Evolutionary conservation across 2,888 invertebrate species (phyloP).

Genomic region (Caenorhabditis auriculariae): DNA sequence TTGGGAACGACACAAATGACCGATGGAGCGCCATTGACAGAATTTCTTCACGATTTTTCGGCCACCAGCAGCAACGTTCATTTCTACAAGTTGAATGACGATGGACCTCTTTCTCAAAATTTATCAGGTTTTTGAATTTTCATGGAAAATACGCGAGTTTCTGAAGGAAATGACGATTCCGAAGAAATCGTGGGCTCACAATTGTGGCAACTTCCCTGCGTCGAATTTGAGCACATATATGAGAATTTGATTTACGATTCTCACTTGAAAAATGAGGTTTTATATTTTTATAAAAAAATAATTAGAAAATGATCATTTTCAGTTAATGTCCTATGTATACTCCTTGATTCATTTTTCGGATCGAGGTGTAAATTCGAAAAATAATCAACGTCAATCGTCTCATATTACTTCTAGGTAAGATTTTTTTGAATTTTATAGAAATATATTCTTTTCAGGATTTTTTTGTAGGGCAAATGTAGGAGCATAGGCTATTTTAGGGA

Average conservation of each 20-base stretch:
- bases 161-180: slow-evolving; percentile 20
- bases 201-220: slow-evolving; percentile 79
- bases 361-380: slow-evolving; percentile 77
- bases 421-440: no score
- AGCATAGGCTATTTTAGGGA: no score
- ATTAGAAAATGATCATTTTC: slow-evolving; percentile 24
- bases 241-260: slow-evolving; percentile 82
- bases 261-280: slow-evolving; percentile 74
- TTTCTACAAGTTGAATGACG: slow-evolving; percentile 44
- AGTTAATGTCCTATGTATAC: slow-evolving; percentile 80
- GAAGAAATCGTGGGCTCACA: slow-evolving; percentile 46
- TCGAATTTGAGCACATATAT: slow-evolving; percentile 83
- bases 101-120: slow-evolving; percentile 21
- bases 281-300: neutral
- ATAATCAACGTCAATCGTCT: slow-evolving; percentile 87
- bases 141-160: slow-evolving; percentile 3
- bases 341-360: slow-evolving; percentile 84
- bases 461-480: no score
- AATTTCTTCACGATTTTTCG: neutral
- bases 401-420: slow-evolving; percentile 75
- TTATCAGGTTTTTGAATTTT: slow-evolving; percentile 5
- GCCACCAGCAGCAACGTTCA: slow-evolving; percentile 16
- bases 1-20: slow-evolving; percentile 14
- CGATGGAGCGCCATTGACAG: slow-evolving; percentile 17
- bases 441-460: no score